Conservation (phyloP, 2,888 invertebrate genomes). For the Lydus trimaculatus region DNA sequence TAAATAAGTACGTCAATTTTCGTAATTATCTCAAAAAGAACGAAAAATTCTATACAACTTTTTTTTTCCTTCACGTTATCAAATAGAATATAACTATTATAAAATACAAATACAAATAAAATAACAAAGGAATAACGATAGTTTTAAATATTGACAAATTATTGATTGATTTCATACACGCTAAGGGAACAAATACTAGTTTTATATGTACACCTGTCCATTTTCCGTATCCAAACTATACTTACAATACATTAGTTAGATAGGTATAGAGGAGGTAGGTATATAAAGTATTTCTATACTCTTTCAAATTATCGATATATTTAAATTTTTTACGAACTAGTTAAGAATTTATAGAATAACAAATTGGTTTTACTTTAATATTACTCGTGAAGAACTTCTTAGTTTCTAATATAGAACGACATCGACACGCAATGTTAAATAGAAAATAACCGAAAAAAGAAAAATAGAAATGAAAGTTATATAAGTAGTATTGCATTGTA, state of each 20-base stretch:
- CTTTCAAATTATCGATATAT: conserved; percentile 30
- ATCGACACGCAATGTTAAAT: conserved; percentile 20
- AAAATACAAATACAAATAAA: neutral
- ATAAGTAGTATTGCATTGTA: neutral
- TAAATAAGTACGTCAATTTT: too few relatives aligned
- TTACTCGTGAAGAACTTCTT: conserved; percentile 13
- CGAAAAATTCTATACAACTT: too few relatives aligned
- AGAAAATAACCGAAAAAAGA: neutral
- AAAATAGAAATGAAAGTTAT: neutral
- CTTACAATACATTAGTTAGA: too few relatives aligned
- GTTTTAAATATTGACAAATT: conserved; percentile 30
- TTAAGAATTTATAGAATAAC: conserved; percentile 41
- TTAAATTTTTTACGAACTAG: conserved; percentile 37
- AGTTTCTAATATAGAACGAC: conserved; percentile 13
- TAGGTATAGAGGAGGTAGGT: neutral
- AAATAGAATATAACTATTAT: neutral
- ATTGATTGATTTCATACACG: conserved; percentile 28
- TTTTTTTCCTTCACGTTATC: too few relatives aligned
- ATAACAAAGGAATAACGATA: neutral
- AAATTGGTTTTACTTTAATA: conserved; percentile 33
- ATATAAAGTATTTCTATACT: neutral
- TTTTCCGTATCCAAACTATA: conserved; percentile 30
- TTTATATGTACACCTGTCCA: conserved; percentile 33
- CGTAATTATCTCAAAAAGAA: too few relatives aligned
- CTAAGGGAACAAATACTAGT: conserved; percentile 32